phyloP scores from a whole-genome alignment of 1,140 invertebrate species.

The Drosophila bipectinata region DNA sequence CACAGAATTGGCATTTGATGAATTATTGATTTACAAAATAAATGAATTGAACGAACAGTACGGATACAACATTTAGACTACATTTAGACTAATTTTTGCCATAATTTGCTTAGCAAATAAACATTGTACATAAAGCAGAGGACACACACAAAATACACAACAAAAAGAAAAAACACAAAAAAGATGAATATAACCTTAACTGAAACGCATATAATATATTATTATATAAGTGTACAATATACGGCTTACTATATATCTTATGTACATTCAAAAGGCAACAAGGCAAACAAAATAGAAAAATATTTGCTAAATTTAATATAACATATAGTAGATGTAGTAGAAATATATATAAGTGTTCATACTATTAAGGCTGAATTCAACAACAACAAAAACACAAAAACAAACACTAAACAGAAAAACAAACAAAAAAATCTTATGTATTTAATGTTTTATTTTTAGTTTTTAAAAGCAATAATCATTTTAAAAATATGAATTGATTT shows the following conservation, averaged over 20 bases:
- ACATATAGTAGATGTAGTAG: conserved; percentile 19
- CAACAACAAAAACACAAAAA: conserved; percentile 38
- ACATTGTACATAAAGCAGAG: conserved; percentile 46
- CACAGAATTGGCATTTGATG: conserved; percentile 48
- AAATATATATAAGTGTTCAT: conserved; percentile 61
- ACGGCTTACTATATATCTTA: conserved; percentile 24
- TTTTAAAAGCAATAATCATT: conserved; percentile 74
- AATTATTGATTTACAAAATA: conserved; percentile 22
- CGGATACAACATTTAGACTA: no score
- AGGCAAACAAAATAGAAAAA: conserved; percentile 51
- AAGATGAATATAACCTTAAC: conserved; percentile 11
- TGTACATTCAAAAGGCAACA: conserved; percentile 54
- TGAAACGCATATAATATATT: conserved; percentile 72
- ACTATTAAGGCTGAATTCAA: conserved; percentile 62
- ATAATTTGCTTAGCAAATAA: conserved; percentile 82
- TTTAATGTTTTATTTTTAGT: conserved; percentile 71
- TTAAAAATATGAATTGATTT: conserved; percentile 67
- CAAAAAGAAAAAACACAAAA: conserved; percentile 17
- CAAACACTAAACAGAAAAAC: conserved; percentile 41
- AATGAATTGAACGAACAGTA: conserved; percentile 28
- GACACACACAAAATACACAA: conserved; percentile 15
- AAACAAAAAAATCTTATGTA: conserved; percentile 46
- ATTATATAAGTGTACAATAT: conserved; percentile 67
- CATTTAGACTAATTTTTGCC: conserved; percentile 75
- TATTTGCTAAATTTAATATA: conserved; percentile 36